phyloP scores from a whole-genome alignment of 2,888 invertebrate genomes.

The Pegoplata infirma region DNA sequence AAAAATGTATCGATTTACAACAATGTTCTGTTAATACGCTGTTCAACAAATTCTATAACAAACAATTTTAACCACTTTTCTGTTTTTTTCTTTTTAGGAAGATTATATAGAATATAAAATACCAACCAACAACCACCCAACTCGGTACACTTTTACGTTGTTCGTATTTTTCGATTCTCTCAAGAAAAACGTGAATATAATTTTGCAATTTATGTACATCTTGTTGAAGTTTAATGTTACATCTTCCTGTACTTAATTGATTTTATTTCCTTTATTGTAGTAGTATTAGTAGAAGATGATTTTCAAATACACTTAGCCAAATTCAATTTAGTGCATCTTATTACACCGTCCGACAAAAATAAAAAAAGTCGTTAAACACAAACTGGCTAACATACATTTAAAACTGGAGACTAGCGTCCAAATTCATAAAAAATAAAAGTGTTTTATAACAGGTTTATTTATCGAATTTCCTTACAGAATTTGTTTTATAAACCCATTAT shows the following conservation, averaged over 20 bases:
- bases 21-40: conserved; percentile 12
- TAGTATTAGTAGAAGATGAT: neutral
- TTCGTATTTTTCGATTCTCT: neutral
- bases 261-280: conserved; percentile 49
- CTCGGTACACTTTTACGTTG: neutral
- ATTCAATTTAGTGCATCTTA: no score
- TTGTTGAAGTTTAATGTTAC: conserved; percentile 56
- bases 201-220: conserved; percentile 52
- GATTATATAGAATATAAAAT: no score
- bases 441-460: no score
- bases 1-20: conserved; percentile 39
- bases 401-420: no score
- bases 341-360: no score
- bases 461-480: no score
- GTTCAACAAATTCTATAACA: conserved; percentile 27
- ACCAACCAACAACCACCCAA: neutral
- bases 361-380: no score
- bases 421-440: no score
- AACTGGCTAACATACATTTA: no score
- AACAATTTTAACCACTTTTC: conserved; percentile 44
- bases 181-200: conserved; percentile 37
- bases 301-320: neutral
- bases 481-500: no score
- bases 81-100: no score
- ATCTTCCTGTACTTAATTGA: conserved; percentile 59